These are phyloP conservation scores for Stomorhina lunata DNA, from an alignment of 2,888 invertebrate genomes.

Conservation along the genomic window DNA sequence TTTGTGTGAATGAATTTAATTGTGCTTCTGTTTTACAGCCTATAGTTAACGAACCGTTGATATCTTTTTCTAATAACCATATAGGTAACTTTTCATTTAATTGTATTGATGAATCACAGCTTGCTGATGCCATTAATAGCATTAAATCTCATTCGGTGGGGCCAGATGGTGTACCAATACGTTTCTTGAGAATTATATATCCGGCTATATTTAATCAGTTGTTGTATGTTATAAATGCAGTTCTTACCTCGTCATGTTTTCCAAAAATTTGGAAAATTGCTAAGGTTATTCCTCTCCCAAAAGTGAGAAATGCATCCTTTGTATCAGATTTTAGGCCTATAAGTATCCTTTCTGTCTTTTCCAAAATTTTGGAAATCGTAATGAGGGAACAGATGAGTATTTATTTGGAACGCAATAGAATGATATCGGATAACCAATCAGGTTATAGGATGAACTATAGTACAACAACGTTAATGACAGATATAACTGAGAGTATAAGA, in stretches of 20 bases:
- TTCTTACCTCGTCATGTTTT: not conserved
- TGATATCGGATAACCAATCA: not conserved
- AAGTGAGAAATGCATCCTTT: not conserved
- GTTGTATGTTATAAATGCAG: not conserved
- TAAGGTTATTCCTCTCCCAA: not conserved
- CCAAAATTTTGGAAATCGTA: not conserved
- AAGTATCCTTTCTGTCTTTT: not conserved
- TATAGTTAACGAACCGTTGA: not conserved
- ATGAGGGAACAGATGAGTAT: not conserved
- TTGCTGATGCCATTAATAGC: not conserved
- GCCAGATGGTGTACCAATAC: not conserved
- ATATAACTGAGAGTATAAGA: constrained; percentile 7
- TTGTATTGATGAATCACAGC: not conserved
- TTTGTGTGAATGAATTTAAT: not conserved
- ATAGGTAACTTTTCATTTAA: too few species aligned
- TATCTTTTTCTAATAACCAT: not conserved
- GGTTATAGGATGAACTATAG: not conserved
- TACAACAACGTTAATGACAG: not conserved
- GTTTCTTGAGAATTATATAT: not conserved
- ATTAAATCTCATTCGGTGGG: not conserved
- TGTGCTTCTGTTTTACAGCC: not conserved
- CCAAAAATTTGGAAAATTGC: not conserved
- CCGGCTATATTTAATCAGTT: not conserved
- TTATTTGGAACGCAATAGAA: not conserved
- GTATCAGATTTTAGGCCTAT: not conserved